A percentile compares a stretch with the other conserved stretches of the same genome.
These are phyloP conservation scores for Epinephelus moara DNA, from an alignment of 2,113 vertebrate genomes.

Conservation along the genomic window DNA sequence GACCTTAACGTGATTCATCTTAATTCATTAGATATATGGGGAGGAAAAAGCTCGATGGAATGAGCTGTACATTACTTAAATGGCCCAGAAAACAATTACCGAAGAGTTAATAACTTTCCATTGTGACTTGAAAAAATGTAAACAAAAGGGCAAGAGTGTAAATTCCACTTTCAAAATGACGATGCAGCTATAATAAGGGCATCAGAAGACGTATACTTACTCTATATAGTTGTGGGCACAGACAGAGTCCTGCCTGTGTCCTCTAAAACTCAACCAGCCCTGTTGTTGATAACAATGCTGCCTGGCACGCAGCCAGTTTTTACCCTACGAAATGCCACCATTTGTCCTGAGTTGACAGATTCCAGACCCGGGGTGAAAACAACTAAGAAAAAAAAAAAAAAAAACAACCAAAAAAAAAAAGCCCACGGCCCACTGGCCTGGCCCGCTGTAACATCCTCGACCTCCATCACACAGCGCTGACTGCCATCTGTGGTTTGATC, in stretches of 20 bases:
- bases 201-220: constrained; percentile 12
- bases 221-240: constrained; percentile 25
- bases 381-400: constrained; percentile 25
- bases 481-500: constrained; percentile 67
- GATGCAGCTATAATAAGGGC: not conserved
- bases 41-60: constrained; percentile 32
- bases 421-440: constrained; percentile 41
- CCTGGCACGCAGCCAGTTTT: constrained; percentile 56
- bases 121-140: constrained; percentile 2
- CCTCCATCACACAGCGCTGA: constrained; percentile 59
- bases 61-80: constrained; percentile 27
- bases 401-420: not conserved
- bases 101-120: constrained; percentile 36
- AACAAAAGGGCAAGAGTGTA: constrained; percentile 6
- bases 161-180: constrained; percentile 10
- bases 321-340: constrained; percentile 59
- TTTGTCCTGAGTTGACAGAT: constrained; percentile 78
- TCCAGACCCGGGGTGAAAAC: constrained; percentile 61
- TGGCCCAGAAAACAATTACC: constrained; percentile 51
- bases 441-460: constrained; percentile 47
- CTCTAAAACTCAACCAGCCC: constrained; percentile 67
- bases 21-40: constrained; percentile 34
- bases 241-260: constrained; percentile 54
- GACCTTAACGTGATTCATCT: constrained; percentile 52
- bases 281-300: constrained; percentile 68